These are phyloP conservation scores for Aphidius colemani DNA, from an alignment of 2,888 invertebrate species.

Conservation along the genomic window DNA sequence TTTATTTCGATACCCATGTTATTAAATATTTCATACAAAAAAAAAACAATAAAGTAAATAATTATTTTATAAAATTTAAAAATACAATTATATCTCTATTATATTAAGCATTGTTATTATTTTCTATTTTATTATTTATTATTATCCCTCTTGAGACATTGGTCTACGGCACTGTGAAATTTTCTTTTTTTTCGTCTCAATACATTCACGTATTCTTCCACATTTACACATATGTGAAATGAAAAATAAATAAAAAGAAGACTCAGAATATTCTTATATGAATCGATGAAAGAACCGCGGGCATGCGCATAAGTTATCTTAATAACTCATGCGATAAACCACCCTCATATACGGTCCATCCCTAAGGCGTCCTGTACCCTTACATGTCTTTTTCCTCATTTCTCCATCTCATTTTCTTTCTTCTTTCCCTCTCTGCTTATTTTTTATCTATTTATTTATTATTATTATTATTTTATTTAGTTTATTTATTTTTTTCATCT, in stretches of 20 bases:
- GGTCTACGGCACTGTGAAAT: constrained; percentile 20
- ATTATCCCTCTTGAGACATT: background rate
- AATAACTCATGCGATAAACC: constrained; percentile 54
- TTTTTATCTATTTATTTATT: too few species aligned
- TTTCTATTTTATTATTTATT: background rate
- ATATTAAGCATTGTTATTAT: too few species aligned
- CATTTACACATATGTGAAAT: constrained; percentile 7
- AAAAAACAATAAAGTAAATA: too few species aligned
- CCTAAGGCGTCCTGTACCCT: constrained; percentile 31
- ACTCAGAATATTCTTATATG: constrained; percentile 32
- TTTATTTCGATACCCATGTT: too few species aligned
- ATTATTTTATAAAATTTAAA: too few species aligned
- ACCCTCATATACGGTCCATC: constrained; percentile 30
- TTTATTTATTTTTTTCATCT: too few species aligned
- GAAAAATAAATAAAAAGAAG: background rate
- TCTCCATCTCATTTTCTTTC: too few species aligned
- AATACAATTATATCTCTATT: too few species aligned
- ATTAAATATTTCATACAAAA: too few species aligned
- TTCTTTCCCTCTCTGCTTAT: too few species aligned
- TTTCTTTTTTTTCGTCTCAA: background rate
- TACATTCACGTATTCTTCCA: constrained; percentile 2
- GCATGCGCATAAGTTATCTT: constrained; percentile 55
- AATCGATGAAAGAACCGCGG: constrained; percentile 56
- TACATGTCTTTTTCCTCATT: background rate
- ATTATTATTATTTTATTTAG: too few species aligned